A percentile compares a stretch with the other conserved stretches of the same genome.
Evolutionary conservation across 2,113 vertebrate genomes (phyloP).

Genomic region (Turdus rufiventris): DNA sequence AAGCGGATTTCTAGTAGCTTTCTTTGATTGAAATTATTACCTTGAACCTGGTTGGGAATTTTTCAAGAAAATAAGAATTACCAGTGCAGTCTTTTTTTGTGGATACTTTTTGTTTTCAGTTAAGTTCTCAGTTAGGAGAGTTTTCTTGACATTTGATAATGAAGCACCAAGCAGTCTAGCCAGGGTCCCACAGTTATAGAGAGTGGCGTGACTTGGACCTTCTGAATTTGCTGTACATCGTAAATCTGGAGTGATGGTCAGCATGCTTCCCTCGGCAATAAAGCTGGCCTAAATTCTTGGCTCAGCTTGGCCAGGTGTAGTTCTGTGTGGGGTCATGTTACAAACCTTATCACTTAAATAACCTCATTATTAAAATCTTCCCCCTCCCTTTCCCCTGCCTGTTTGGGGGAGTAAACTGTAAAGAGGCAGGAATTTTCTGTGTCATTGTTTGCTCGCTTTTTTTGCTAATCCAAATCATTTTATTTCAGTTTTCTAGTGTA

Average conservation of each 20-base stretch:
- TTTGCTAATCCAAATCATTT: neutral
- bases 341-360: neutral
- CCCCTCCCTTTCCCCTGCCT: neutral
- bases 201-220: neutral
- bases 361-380: neutral
- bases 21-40: neutral
- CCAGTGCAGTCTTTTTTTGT: neutral
- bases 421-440: neutral
- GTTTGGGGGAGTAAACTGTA: neutral
- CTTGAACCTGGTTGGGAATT: neutral
- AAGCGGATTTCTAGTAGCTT: neutral
- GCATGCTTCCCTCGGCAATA: neutral
- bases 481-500: neutral
- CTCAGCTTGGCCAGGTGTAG: neutral
- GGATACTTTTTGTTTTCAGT: neutral
- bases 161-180: rapidly evolving
- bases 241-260: neutral
- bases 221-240: neutral
- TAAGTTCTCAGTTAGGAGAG: neutral
- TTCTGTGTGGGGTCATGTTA: neutral
- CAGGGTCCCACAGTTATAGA: neutral
- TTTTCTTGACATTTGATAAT: neutral
- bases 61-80: neutral
- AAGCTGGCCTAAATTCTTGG: neutral
- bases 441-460: neutral